These are phyloP conservation scores for Hermatobates lingyangjiaoensis DNA, from an alignment of 1,140 invertebrate species.

Conservation along the genomic window DNA sequence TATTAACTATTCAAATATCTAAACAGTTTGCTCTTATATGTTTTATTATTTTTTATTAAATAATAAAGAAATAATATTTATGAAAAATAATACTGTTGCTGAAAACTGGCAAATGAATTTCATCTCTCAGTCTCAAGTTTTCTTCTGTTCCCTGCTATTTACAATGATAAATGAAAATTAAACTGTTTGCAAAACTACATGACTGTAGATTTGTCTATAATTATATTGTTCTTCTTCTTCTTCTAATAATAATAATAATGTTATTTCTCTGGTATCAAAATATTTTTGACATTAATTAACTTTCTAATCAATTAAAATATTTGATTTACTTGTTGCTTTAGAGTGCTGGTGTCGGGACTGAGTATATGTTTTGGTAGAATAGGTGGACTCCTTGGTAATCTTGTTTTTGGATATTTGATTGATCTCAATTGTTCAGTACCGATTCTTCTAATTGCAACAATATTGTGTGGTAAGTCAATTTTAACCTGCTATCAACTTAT, in stretches of 20 bases:
- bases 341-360: conserved; percentile 54
- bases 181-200: not conserved
- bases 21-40: too few species aligned
- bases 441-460: conserved; percentile 41
- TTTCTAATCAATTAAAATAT: not conserved
- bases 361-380: conserved; percentile 49
- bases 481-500: too few species aligned
- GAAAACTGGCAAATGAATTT: too few species aligned
- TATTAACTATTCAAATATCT: too few species aligned
- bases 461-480: conserved; percentile 49
- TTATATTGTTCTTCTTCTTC: not conserved
- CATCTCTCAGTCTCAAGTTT: too few species aligned
- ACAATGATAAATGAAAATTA: not conserved
- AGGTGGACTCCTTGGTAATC: conserved; percentile 44
- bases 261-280: too few species aligned
- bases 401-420: conserved; percentile 47
- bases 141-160: too few species aligned
- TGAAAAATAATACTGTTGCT: too few species aligned
- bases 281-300: too few species aligned
- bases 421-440: conserved; percentile 50
- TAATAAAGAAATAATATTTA: too few species aligned
- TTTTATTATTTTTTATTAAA: too few species aligned
- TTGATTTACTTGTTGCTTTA: conserved; percentile 21
- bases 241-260: not conserved
- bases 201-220: not conserved